Percentiles rank a stretch among this genome's conserved stretches.
These are phyloP conservation scores for Diorhabda elongata DNA, from an alignment of 1,140 invertebrate species.

Conservation along the genomic window DNA sequence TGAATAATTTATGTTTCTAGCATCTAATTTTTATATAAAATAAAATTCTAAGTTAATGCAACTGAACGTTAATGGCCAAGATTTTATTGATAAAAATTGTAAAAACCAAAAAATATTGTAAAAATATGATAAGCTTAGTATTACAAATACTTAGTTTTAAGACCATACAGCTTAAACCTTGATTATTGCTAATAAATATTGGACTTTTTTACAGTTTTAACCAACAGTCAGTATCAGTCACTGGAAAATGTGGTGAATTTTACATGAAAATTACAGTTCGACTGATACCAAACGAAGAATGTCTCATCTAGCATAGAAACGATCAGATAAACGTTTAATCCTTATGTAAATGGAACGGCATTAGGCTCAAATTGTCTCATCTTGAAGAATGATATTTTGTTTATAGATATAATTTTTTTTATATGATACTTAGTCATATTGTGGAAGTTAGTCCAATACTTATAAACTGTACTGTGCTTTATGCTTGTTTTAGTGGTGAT, in stretches of 20 bases:
- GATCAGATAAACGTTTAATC: background rate
- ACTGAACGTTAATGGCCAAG: too few relatives aligned
- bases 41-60: too few relatives aligned
- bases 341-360: background rate
- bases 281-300: conserved; percentile 12
- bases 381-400: background rate
- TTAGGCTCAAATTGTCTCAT: background rate
- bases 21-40: too few relatives aligned
- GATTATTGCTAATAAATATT: conserved; percentile 46
- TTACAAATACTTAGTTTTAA: conserved; percentile 14
- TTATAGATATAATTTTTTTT: background rate
- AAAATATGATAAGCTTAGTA: background rate
- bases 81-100: too few relatives aligned
- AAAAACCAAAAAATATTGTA: too few relatives aligned
- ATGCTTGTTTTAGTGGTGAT: conserved; percentile 54
- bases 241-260: conserved; percentile 11
- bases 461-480: conserved; percentile 44
- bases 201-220: conserved; percentile 39
- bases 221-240: conserved; percentile 16
- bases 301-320: background rate
- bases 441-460: conserved; percentile 44
- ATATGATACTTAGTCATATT: background rate
- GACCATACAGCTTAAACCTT: conserved; percentile 44
- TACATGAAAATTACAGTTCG: conserved; percentile 3
- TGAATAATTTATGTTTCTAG: too few relatives aligned